Percentiles rank a stretch among this genome's conserved stretches.
Conservation (phyloP, 2,888 invertebrate species). For the Plebejus melissa region DNA sequence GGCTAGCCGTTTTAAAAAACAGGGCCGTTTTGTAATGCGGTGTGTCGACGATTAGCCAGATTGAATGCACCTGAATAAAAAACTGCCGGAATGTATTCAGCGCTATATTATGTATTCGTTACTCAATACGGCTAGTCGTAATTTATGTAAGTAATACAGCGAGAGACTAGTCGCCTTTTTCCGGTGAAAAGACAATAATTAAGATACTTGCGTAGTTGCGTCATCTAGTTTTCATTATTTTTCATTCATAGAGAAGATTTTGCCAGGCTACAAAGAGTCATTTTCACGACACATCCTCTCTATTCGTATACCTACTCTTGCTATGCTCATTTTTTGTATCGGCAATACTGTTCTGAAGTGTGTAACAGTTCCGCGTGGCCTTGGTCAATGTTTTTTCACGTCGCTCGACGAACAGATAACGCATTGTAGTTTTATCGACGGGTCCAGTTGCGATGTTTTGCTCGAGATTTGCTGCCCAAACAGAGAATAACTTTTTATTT, state of each 20-base stretch:
- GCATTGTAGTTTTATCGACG: slow-evolving; percentile 60
- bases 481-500: neutral
- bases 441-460: slow-evolving; percentile 24
- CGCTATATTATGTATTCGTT: no score
- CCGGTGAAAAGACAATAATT: no score
- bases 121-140: no score
- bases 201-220: no score
- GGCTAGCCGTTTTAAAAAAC: no score
- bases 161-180: no score
- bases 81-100: no score
- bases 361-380: slow-evolving; percentile 65
- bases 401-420: slow-evolving; percentile 57
- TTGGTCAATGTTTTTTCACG: slow-evolving; percentile 58
- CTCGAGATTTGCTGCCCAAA: neutral
- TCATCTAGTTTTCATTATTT: no score
- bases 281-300: neutral
- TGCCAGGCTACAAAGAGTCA: neutral
- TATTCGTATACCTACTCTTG: neutral
- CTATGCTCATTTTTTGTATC: neutral
- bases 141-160: no score
- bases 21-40: no score
- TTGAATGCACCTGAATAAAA: no score
- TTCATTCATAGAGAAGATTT: neutral
- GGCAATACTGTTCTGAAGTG: slow-evolving; percentile 38
- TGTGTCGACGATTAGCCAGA: no score